phyloP scores from a whole-genome alignment of 1,140 invertebrate genomes.

The Metaphire vulgaris region DNA sequence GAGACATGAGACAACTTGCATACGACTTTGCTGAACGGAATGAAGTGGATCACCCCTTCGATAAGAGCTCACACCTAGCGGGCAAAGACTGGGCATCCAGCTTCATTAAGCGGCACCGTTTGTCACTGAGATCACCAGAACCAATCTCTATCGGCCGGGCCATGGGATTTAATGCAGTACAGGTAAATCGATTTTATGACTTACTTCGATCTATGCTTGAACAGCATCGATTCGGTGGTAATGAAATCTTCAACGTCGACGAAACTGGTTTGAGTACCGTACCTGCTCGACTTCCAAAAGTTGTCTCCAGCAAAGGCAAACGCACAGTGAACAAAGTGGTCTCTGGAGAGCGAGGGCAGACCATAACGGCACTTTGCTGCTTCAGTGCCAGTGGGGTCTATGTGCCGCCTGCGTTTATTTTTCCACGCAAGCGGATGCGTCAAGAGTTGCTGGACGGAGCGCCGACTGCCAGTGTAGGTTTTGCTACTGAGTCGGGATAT shows the following conservation, averaged over 20 bases:
- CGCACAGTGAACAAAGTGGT: conserved; percentile 50
- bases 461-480: conserved; percentile 22
- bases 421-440: conserved; percentile 35
- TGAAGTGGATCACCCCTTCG: neutral
- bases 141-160: neutral
- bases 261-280: conserved; percentile 53
- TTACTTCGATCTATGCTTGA: neutral
- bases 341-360: conserved; percentile 49
- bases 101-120: neutral
- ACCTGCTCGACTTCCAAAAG: conserved; percentile 48
- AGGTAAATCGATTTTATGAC: neutral
- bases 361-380: conserved; percentile 33
- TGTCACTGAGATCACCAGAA: neutral
- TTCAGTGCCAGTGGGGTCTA: conserved; percentile 35
- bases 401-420: conserved; percentile 40
- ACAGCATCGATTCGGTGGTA: neutral
- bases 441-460: conserved; percentile 47
- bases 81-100: neutral
- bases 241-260: conserved; percentile 51
- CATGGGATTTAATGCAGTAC: neutral
- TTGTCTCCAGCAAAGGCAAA: conserved; percentile 47
- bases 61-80: neutral
- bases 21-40: neutral
- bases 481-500: conserved; percentile 23
- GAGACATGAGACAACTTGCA: neutral